Conservation (phyloP, 2,888 invertebrate species). For the Ochropleura leucogaster region DNA sequence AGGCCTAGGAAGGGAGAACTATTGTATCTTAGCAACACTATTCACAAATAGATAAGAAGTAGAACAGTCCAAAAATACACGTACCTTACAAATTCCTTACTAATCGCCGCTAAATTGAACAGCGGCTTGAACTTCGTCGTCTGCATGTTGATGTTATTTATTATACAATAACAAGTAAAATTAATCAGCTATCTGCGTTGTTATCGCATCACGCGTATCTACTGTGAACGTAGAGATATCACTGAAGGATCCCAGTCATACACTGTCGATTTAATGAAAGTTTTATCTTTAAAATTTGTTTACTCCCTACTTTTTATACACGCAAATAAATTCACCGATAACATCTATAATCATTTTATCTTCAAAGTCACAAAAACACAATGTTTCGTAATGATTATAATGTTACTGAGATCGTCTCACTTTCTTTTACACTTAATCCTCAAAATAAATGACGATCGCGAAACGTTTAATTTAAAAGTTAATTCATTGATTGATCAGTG, state of each 20-base stretch:
- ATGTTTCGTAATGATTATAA: background rate
- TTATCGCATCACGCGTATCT: slow-evolving; percentile 4
- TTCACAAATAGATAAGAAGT: background rate
- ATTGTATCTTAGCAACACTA: background rate
- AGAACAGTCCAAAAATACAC: slow-evolving; percentile 3
- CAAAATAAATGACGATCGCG: background rate
- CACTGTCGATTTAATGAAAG: background rate
- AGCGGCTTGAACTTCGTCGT: slow-evolving; percentile 43
- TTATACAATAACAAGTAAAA: slow-evolving; percentile 16
- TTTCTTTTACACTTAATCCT: background rate
- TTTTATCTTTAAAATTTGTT: background rate
- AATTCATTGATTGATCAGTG: background rate
- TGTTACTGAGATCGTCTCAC: background rate
- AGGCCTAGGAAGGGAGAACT: background rate
- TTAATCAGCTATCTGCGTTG: background rate
- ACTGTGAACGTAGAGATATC: slow-evolving; percentile 7
- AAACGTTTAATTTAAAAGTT: background rate
- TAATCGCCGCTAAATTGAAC: slow-evolving; percentile 34
- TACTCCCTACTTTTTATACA: too few relatives aligned
- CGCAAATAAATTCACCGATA: background rate
- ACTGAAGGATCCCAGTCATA: background rate
- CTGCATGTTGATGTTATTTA: slow-evolving; percentile 49
- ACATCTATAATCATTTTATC: background rate
- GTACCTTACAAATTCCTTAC: slow-evolving; percentile 54
- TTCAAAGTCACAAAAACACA: background rate